These are phyloP conservation scores for Sarcophaga peregrina DNA, from an alignment of 1,140 invertebrate species.

Conservation along the genomic window DNA sequence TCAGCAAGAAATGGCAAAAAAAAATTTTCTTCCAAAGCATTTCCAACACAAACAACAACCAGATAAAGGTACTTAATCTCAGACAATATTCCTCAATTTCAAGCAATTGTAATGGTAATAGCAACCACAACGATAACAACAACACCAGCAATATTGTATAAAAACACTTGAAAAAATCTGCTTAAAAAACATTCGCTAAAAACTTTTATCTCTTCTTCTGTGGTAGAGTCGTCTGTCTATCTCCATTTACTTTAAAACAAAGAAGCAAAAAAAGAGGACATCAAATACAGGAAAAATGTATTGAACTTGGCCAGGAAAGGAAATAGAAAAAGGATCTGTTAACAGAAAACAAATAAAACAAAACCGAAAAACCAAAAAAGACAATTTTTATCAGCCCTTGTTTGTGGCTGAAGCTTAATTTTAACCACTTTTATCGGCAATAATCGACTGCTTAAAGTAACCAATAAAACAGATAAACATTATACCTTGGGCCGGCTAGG, in stretches of 20 bases:
- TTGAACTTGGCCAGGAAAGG: background rate
- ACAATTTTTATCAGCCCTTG: background rate
- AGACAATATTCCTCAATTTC: conserved; percentile 34
- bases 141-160: background rate
- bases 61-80: conserved; percentile 38
- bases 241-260: background rate
- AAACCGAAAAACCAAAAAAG: background rate
- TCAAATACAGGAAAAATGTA: background rate
- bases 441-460: background rate
- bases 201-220: conserved; percentile 25
- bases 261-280: background rate
- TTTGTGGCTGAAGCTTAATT: background rate
- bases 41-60: background rate
- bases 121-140: too few relatives aligned
- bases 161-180: conserved; percentile 1
- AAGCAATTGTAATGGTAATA: background rate
- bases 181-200: conserved; percentile 29
- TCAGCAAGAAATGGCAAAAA: background rate
- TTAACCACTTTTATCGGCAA: background rate
- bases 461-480: background rate
- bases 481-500: background rate
- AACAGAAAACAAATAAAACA: background rate
- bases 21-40: too few relatives aligned
- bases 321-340: background rate
- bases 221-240: background rate